Evolutionary conservation across 1,140 invertebrate species (phyloP), one percentile per base, ranked within the genome.

Genomic region (Hylaeus anthracinus): DNA sequence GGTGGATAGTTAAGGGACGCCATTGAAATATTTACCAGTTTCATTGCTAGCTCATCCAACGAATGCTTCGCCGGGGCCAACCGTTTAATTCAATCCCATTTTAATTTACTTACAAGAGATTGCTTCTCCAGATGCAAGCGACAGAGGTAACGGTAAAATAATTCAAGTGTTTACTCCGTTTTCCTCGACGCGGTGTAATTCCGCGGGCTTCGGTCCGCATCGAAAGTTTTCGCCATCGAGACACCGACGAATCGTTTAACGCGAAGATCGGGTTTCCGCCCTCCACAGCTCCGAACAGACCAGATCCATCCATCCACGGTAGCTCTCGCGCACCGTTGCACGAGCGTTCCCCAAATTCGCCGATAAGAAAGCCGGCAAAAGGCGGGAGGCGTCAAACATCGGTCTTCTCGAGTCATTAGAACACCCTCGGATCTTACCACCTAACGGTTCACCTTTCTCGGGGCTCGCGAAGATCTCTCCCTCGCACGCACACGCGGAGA

Each of bases 101-200:
- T 86, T 84, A 75, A 83, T 86, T 87, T 76, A 63, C 81, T 87
- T 76, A 63, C 81, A 75, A 78, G 69, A 78, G 55, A 86, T 82
- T 70, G 79, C 71, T 79, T 69, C 55, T 41, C 77, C 64, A 73
- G 79, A 63, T 81, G 73, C 81, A 65, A 78, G 51, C 65, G 86
- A 78, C 84, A 80, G 73, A 72, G 37, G 77, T 66, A 82, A 75
- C 63, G 56, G 41, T 67, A 45, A 71, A 86, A 86, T 75, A 83
- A 86, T 79, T 85, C 74, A 53, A 83, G 58, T 15, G 51, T 58
- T 75, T 70, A 61, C n/a, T 56, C 64, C 37, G 51, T 43, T 56
- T 61, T 72, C 5, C 43, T 15, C 6, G 2, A 14, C 2, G 14
- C 3, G 43, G 15, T 48, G 15, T 15, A 9, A 8, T 43, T 45